Evolutionary conservation across 2,888 invertebrate species (phyloP), one percentile per base, ranked within the genome.

Genomic region (Conchocele bisecta): DNA sequence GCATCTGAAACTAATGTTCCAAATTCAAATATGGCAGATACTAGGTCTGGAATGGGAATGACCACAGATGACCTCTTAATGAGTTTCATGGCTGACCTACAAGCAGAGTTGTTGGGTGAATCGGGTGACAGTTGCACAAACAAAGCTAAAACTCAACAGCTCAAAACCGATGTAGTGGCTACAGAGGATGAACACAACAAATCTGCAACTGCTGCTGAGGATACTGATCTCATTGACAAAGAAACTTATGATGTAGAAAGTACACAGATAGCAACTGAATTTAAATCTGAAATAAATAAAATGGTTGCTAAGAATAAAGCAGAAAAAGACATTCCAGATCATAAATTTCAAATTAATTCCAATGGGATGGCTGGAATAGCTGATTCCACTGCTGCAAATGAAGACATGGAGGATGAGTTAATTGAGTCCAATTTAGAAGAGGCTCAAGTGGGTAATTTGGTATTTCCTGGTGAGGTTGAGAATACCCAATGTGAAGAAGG

Each of bases 391-490:
- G 22, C 20, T 44, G 11, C 6, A 22, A 54, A 41, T 22, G 58
- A 59, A 22, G 54, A 42, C 54, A 42, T 26, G 3, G 37, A 50
- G 13, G 26, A 28, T 17, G 29, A 20, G 33, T 24, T 15, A 17
- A 31, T n/a, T 20, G 29, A 33, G 17, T 7, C 13, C 24, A 37
- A 28, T 22, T 17, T 13, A 13, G 35, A 35, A 41, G 53, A 59
- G 33, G 31, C 11, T 13, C 28, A 39, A 24, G 50, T 31, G 28
- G 39, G 33, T 29, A 31, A 74, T 39, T 29, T 59, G 0, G 26
- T 83, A 22, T 81, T 81, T 44, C 83, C 83, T 39, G 84, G 83
- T 15, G 82, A 84, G 46, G 79, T 75, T 26, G 82, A 81, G 17
- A 75, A 73, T 29, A 65, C 48, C 7, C 50, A 59, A n/a, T 22